phyloP scores from a whole-genome alignment of 2,113 vertebrate species.

The Alaudala cheleensis region DNA sequence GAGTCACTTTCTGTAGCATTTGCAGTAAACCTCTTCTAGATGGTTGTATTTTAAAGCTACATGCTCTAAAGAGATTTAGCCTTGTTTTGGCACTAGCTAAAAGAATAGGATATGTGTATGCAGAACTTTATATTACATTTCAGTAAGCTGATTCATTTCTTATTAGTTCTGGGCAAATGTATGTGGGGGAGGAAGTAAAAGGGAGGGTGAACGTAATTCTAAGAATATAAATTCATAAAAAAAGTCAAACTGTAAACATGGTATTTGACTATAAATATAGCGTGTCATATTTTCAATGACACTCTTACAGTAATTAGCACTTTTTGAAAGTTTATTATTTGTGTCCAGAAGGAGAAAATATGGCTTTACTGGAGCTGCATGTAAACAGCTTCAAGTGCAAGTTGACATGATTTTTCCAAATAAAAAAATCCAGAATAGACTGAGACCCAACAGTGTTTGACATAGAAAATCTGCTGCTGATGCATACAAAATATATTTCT shows the following conservation, averaged over 20 bases:
- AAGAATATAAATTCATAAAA: constrained; percentile 39
- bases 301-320: constrained; percentile 43
- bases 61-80: neutral
- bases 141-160: constrained; percentile 13
- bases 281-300: constrained; percentile 27
- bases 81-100: constrained; percentile 2
- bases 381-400: constrained; percentile 46
- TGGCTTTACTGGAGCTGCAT: constrained; percentile 3
- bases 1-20: neutral
- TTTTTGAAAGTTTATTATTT: constrained; percentile 51
- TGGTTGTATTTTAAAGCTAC: constrained; percentile 5
- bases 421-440: constrained; percentile 1
- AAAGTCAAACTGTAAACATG: constrained; percentile 36
- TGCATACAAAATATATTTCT: neutral
- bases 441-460: constrained; percentile 9
- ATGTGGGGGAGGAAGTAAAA: neutral
- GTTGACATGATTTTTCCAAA: constrained; percentile 33
- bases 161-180: neutral
- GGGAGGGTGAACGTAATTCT: constrained; percentile 20
- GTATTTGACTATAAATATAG: constrained; percentile 48
- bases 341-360: constrained; percentile 41
- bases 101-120: neutral
- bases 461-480: neutral
- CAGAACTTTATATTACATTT: constrained; percentile 9
- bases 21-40: constrained; percentile 17